Conservation (phyloP, 2,113 vertebrate species). For the Junco hyemalis region DNA sequence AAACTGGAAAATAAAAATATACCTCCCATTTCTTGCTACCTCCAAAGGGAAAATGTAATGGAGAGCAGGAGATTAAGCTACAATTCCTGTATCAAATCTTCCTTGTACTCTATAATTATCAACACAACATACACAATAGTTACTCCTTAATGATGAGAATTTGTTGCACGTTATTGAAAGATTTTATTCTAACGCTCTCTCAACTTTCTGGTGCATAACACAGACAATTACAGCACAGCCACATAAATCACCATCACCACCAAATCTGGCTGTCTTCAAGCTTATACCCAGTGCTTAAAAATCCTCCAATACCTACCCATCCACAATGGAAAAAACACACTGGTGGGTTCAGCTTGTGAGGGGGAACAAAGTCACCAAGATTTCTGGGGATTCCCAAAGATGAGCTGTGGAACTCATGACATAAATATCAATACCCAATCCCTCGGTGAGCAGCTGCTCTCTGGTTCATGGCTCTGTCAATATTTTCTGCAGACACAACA, state of each 20-base stretch:
- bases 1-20: conserved; percentile 45
- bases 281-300: background rate
- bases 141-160: background rate
- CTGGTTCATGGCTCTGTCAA: background rate
- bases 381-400: background rate
- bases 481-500: background rate
- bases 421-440: background rate
- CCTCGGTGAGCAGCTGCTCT: background rate
- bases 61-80: conserved; percentile 24
- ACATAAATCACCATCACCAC: background rate
- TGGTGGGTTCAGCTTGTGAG: background rate
- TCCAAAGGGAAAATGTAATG: background rate
- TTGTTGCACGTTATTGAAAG: background rate
- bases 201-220: conserved; percentile 20
- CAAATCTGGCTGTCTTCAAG: background rate
- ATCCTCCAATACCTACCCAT: background rate
- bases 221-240: background rate
- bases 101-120: conserved; percentile 33
- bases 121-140: background rate
- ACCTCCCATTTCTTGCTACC: background rate
- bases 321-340: rapidly evolving
- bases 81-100: conserved; percentile 28
- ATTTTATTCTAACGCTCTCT: background rate
- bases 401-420: rapidly evolving
- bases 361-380: background rate